Conservation (phyloP, 2,113 vertebrate genomes). For the Prunella himalayana region DNA sequence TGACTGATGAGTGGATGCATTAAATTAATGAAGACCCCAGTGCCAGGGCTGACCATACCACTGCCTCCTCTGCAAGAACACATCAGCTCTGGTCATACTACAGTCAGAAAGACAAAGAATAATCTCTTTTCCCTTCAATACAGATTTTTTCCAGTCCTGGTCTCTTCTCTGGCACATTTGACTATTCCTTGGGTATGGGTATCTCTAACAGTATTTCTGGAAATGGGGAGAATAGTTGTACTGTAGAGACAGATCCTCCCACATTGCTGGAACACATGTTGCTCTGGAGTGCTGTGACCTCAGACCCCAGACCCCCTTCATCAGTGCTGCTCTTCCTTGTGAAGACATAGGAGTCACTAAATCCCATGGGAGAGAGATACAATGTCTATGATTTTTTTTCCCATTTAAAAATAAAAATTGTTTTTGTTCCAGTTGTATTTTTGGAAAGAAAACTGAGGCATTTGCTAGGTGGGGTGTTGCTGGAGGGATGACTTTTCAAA, state of each 20-base stretch:
- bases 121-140: not conserved
- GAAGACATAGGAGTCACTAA: not conserved
- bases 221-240: not conserved
- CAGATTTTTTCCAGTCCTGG: not conserved
- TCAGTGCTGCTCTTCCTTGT: not conserved
- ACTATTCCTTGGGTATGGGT: not conserved
- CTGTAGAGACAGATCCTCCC: not conserved
- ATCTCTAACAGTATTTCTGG: not conserved
- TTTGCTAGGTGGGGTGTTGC: not conserved
- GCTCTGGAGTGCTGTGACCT: not conserved
- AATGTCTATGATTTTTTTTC: not conserved
- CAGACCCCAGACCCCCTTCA: not conserved
- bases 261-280: not conserved
- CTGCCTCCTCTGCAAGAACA: not conserved
- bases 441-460: not conserved
- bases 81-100: fast-evolving
- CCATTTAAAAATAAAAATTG: not conserved
- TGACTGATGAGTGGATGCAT: not conserved
- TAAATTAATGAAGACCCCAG: not conserved
- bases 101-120: not conserved
- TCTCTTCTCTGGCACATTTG: not conserved
- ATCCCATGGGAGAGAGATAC: not conserved
- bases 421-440: not conserved
- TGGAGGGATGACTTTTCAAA: not conserved
- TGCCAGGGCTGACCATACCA: not conserved